Evolutionary conservation across 2,113 vertebrate genomes (phyloP).

Genomic region (Cebus imitator): DNA sequence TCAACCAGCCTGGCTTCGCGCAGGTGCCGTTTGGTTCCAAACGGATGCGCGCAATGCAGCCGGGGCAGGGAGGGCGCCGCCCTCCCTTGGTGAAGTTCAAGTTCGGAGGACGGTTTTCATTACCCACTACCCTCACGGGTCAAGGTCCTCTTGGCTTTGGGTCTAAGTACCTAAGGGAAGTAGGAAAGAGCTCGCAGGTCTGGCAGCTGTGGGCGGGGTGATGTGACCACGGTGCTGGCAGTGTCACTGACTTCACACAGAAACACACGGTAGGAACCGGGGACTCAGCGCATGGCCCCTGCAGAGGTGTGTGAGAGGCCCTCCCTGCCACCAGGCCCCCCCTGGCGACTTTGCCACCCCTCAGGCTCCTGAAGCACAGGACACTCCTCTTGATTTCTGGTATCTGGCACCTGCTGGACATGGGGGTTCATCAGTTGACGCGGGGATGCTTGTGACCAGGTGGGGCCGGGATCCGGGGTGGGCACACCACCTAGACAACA

Average conservation of each 20-base stretch:
- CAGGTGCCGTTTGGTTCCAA: background rate
- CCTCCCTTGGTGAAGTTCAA: background rate
- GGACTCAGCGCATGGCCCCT: background rate
- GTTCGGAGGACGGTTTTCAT: background rate
- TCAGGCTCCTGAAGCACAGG: background rate
- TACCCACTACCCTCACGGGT: background rate
- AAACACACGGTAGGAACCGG: background rate
- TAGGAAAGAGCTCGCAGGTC: background rate
- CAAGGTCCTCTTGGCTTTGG: background rate
- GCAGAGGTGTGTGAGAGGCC: background rate
- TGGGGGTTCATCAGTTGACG: background rate
- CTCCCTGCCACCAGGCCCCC: background rate
- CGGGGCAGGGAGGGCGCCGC: background rate
- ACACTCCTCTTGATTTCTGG: background rate
- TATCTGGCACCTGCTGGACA: background rate
- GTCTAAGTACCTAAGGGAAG: background rate
- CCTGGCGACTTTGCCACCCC: background rate
- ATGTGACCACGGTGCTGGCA: background rate
- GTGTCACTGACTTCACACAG: background rate
- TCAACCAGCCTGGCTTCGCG: background rate
- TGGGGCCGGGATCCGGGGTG: accelerated
- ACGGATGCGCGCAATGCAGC: background rate
- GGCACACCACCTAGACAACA: background rate
- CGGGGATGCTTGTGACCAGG: background rate
- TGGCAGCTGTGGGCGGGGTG: background rate